Conservation (phyloP, 1,140 invertebrate genomes). For the Drosophila punjabiensis region DNA sequence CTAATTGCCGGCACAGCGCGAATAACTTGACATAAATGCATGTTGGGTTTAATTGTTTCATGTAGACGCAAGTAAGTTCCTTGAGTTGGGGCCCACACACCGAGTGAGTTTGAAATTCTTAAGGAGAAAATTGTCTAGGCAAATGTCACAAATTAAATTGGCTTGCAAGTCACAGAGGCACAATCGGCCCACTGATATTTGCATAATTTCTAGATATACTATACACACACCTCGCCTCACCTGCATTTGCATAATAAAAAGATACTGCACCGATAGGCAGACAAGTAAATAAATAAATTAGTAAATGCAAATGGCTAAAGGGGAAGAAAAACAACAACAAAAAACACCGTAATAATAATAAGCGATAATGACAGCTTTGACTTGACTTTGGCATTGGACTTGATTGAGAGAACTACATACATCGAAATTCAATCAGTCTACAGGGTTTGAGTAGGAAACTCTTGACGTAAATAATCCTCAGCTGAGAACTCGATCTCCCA, state of each 20-base stretch:
- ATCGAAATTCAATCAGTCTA: conserved; percentile 68
- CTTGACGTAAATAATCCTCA: conserved; percentile 25
- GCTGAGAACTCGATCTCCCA: neutral
- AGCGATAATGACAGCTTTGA: conserved; percentile 65
- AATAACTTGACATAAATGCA: conserved; percentile 83
- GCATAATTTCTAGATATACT: conserved; percentile 73
- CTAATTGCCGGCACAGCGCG: conserved; percentile 74
- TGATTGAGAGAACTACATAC: conserved; percentile 56
- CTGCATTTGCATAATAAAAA: conserved; percentile 57
- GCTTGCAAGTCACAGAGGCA: conserved; percentile 58
- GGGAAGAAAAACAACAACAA: conserved; percentile 10
- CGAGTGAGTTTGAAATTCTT: conserved; percentile 18
- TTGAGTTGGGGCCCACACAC: conserved; percentile 54
- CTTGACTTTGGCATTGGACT: conserved; percentile 59
- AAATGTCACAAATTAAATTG: conserved; percentile 80
- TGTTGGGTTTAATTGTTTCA: conserved; percentile 80
- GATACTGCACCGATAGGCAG: conserved; percentile 55
- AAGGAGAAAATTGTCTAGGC: conserved; percentile 63
- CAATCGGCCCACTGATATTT: conserved; percentile 70
- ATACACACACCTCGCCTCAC: conserved; percentile 27
- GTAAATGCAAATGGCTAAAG: conserved; percentile 44
- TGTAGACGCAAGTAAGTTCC: conserved; percentile 77
- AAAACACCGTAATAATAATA: conserved; percentile 46
- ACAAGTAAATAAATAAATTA: conserved; percentile 64
- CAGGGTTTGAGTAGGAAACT: conserved; percentile 1